Base-by-base conservation (phyloP, 2,888 invertebrate genomes). In the Drosophila nigricruria region DNA sequence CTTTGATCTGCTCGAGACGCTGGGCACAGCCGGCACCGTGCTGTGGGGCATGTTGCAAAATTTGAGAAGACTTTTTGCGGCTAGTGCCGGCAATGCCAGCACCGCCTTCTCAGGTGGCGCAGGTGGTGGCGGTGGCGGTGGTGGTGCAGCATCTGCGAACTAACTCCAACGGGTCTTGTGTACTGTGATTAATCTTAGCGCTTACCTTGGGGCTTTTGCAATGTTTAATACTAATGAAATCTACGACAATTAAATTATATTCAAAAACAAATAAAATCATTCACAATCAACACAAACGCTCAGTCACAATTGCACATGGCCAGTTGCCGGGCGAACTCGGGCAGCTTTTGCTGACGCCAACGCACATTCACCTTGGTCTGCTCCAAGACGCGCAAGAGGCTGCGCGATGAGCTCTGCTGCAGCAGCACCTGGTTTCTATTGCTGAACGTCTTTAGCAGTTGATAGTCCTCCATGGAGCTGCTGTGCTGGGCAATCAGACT, bases 341-440 rank as follows among this genome's bases (percentile, higher is more conserved):
- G 32, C 60, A 93, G 93, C 86, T 95, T 94, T 23, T 92, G 92
- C 9, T 93, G 88, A 88, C 95, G 94, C 97, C 97, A 97, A 82
- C 94, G 94, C 12, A 96, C 94, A 93, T 97, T 97, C 62, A 96
- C 94, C 56, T 94, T 93, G 0, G 96, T 95, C 23, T 94, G 94
- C 92, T 97, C 97, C 27, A 96, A 91, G 3, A 96, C 95, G 87
- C 96, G 96, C 16, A 95, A 93, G 10, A 96, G 94, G 0, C 95
- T 94, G 62, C 96, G 93, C 60, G 94, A 94, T 0, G 95, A 94
- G 16, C 95, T 95, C 0, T 95, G 95, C 0, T 95, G 94, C 59
- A 97, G 93, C 40, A 94, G 92, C 27, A 4, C 1, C n/a, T 93
- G 90, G 90, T 96, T 94, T 47, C 90, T 87, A 0, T 93, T 92